Conservation (phyloP, 1,140 invertebrate genomes). For the Bombus breviceps region DNA sequence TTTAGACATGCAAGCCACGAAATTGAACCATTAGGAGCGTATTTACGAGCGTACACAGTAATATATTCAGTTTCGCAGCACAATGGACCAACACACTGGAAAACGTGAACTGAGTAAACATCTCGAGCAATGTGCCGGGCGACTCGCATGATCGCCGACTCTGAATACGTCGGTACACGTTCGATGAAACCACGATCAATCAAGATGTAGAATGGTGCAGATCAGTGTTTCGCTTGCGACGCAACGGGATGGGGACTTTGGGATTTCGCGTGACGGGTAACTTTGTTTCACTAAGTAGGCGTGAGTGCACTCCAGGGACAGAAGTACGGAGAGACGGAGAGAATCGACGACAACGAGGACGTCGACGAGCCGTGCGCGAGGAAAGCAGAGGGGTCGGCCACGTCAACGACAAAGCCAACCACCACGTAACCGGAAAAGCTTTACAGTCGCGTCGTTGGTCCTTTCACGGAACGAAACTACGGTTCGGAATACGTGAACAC, state of each 20-base stretch:
- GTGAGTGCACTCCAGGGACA: conserved; percentile 66
- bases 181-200: conserved; percentile 21
- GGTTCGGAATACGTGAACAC: not conserved
- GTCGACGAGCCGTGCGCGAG: not conserved
- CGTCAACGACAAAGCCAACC: conserved; percentile 57
- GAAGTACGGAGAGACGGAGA: conserved; percentile 38
- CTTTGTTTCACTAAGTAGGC: conserved; percentile 67
- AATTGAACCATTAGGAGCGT: not conserved
- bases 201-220: not conserved
- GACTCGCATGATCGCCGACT: not conserved
- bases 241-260: conserved; percentile 18
- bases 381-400: conserved; percentile 3
- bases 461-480: conserved; percentile 37
- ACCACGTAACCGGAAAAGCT: conserved; percentile 48
- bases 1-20: too few species aligned
- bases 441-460: conserved; percentile 25
- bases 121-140: not conserved
- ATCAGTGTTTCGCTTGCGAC: conserved; percentile 28
- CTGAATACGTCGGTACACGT: not conserved
- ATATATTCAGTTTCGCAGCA: not conserved
- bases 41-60: not conserved
- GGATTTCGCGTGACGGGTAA: conserved; percentile 63
- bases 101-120: not conserved
- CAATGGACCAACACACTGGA: not conserved
- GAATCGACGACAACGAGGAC: conserved; percentile 31